phyloP scores from a whole-genome alignment of 2,797 vertebrate species.

The Champsocephalus gunnari region DNA sequence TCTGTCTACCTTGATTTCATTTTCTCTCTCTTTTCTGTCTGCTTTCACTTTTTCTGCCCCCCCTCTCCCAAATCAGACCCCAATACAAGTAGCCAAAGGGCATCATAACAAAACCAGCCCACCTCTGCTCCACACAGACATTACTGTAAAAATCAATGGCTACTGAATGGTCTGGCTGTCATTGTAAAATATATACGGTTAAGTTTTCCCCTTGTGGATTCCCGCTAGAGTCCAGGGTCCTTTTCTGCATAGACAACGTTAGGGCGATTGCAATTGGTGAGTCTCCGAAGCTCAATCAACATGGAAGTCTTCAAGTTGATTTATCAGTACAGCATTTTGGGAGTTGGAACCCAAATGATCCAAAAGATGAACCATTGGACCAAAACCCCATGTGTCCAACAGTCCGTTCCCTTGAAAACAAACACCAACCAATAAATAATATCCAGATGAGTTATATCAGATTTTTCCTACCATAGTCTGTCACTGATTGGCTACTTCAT shows the following conservation, averaged over 20 bases:
- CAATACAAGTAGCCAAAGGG: conserved; percentile 13
- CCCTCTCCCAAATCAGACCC: conserved; percentile 14
- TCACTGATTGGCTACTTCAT: too few relatives aligned
- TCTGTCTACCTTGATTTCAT: background rate
- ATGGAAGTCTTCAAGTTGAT: background rate
- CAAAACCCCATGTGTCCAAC: too few relatives aligned
- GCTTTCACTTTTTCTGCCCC: background rate
- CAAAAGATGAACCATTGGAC: too few relatives aligned
- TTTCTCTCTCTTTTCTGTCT: background rate
- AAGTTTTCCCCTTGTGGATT: background rate
- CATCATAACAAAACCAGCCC: conserved; percentile 29
- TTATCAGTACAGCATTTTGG: background rate
- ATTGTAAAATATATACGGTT: background rate
- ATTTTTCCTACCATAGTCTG: too few relatives aligned
- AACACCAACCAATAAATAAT: too few relatives aligned
- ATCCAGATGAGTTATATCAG: too few relatives aligned
- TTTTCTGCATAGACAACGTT: background rate
- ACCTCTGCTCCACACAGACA: conserved; percentile 4
- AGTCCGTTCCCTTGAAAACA: too few relatives aligned
- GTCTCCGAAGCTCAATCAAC: background rate
- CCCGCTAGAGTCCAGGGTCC: background rate
- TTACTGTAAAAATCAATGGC: background rate
- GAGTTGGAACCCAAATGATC: background rate
- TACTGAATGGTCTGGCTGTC: background rate
- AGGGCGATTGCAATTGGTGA: background rate